These are phyloP conservation scores for Heloderma charlesbogerti DNA, from an alignment of 2,113 vertebrate species.

Conservation along the genomic window DNA sequence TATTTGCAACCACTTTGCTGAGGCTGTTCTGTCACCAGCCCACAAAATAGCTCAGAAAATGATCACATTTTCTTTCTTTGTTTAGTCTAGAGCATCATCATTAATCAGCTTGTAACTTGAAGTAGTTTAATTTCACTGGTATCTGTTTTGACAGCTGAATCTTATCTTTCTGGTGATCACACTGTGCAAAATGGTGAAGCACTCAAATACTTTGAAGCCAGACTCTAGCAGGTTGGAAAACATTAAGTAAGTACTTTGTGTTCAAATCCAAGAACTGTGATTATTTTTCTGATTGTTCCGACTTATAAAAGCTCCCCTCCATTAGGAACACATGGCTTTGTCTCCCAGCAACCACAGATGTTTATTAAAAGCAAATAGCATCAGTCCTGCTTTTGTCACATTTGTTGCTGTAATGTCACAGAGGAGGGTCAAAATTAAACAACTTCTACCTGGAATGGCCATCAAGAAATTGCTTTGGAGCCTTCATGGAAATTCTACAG, in stretches of 20 bases:
- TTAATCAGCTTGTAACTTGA: slow-evolving; percentile 61
- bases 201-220: slow-evolving; percentile 99
- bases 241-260: slow-evolving; percentile 96
- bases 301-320: slow-evolving; percentile 78
- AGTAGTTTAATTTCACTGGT: slow-evolving; percentile 77
- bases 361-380: slow-evolving; percentile 75
- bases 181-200: slow-evolving; percentile 99
- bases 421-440: slow-evolving; percentile 73
- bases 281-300: slow-evolving; percentile 76
- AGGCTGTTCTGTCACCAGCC: neutral
- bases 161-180: slow-evolving; percentile 99
- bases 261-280: slow-evolving; percentile 76
- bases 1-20: neutral
- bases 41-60: slow-evolving; percentile 47
- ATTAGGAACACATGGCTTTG: slow-evolving; percentile 72
- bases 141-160: slow-evolving; percentile 94
- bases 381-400: slow-evolving; percentile 67
- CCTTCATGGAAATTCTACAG: slow-evolving; percentile 70
- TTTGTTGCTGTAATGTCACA: slow-evolving; percentile 71
- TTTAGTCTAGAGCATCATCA: slow-evolving; percentile 65
- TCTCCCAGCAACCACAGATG: slow-evolving; percentile 75
- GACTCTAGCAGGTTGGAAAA: slow-evolving; percentile 99
- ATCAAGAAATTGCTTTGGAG: slow-evolving; percentile 72
- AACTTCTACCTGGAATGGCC: slow-evolving; percentile 70
- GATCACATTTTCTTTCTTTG: slow-evolving; percentile 40